Evolutionary conservation across 1,140 invertebrate species (phyloP).

Genomic region (Heterodera schachtii): DNA sequence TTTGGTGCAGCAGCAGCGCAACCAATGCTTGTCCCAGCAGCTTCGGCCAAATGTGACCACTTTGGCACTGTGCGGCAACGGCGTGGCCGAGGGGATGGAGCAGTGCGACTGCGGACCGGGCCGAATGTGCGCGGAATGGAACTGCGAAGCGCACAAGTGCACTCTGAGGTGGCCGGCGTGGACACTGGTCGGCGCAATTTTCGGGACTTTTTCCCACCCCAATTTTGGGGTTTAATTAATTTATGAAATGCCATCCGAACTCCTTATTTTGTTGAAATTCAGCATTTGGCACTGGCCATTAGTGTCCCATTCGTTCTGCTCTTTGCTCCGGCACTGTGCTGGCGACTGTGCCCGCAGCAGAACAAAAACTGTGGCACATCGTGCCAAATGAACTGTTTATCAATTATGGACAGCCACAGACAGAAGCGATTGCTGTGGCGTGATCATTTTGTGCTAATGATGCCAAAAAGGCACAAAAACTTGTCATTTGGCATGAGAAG

Average conservation of each 20-base stretch:
- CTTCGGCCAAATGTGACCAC: not conserved
- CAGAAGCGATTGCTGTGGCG: slow-evolving; percentile 13
- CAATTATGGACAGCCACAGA: not conserved
- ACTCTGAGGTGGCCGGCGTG: slow-evolving; percentile 34
- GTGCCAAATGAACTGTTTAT: not conserved
- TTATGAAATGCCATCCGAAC: not conserved
- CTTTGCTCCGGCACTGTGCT: not conserved
- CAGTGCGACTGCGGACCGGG: slow-evolving; percentile 46
- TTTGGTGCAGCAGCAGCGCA: slow-evolving; percentile 38
- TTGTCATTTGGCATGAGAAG: not conserved
- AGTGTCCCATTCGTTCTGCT: not conserved
- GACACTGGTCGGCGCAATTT: slow-evolving; percentile 36
- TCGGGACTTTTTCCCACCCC: too few species aligned
- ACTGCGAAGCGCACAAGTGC: slow-evolving; percentile 46
- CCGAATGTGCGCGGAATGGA: slow-evolving; percentile 38
- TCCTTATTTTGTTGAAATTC: not conserved
- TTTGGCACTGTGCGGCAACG: slow-evolving; percentile 45
- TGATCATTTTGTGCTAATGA: not conserved
- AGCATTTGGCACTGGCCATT: slow-evolving; percentile 4
- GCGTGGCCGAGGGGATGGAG: slow-evolving; percentile 38
- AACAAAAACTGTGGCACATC: slow-evolving; percentile 5
- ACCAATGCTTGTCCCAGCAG: slow-evolving; percentile 38
- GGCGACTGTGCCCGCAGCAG: slow-evolving; percentile 11
- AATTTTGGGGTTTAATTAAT: not conserved
- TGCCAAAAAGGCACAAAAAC: not conserved